Conservation (phyloP, 2,888 invertebrate species). For the Drosophila robusta region DNA sequence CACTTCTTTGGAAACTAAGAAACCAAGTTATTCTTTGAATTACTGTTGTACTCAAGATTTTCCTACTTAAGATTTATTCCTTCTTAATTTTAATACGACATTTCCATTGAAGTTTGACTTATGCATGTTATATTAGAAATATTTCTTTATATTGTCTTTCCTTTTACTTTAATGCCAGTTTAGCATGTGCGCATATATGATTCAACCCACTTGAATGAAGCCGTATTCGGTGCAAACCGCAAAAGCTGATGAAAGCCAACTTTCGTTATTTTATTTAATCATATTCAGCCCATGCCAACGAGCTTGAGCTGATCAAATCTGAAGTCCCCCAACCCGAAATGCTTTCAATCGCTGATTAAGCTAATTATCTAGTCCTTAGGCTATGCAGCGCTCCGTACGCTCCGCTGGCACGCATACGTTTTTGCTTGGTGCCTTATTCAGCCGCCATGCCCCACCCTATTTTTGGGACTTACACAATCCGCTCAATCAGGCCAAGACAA, state of each 20-base stretch:
- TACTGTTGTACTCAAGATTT: no score
- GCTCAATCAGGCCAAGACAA: conserved; percentile 68
- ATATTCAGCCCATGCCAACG: neutral
- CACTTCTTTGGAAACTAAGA: no score
- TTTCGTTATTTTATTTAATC: conserved; percentile 15
- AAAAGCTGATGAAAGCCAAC: conserved; percentile 4
- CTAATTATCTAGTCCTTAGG: conserved; percentile 36
- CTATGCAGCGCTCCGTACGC: conserved; percentile 14
- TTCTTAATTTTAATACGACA: no score
- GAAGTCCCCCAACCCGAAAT: neutral
- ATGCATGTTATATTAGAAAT: neutral
- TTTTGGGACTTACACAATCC: conserved; percentile 25
- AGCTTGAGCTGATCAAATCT: conserved; percentile 11
- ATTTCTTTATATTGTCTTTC: no score
- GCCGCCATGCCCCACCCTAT: neutral
- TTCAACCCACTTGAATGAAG: neutral
- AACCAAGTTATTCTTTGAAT: no score
- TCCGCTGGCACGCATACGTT: neutral
- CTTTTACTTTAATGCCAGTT: neutral
- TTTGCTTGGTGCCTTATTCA: conserved; percentile 7
- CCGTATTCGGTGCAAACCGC: neutral
- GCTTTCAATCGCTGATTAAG: conserved; percentile 33
- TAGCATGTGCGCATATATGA: neutral
- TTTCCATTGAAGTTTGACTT: no score
- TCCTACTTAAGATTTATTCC: no score